Percentiles rank a stretch among this genome's conserved stretches.
These are phyloP conservation scores for Drosophila birchii DNA, from an alignment of 2,888 invertebrate genomes.

Conservation along the genomic window DNA sequence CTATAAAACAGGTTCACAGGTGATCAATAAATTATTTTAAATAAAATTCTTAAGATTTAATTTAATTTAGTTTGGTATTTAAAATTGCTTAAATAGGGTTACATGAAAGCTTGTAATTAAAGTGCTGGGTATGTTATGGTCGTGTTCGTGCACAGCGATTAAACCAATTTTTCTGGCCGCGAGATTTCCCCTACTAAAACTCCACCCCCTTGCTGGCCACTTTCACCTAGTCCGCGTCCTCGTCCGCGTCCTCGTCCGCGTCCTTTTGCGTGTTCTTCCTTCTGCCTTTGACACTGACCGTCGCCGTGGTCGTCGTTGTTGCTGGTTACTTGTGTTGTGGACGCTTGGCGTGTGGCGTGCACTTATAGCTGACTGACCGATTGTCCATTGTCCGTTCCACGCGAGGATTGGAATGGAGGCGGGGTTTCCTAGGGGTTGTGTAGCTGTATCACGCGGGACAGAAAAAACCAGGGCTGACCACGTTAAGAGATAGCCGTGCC, in stretches of 20 bases:
- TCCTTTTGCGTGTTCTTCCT: slow-evolving; percentile 39
- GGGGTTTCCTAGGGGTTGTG: slow-evolving; percentile 6
- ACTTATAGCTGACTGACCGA: slow-evolving; percentile 38
- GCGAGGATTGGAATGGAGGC: background rate
- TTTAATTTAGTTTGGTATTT: too few species aligned
- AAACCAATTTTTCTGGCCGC: slow-evolving; percentile 32
- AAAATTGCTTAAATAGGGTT: background rate
- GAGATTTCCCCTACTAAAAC: slow-evolving; percentile 16
- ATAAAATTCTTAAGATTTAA: background rate
- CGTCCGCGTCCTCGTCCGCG: slow-evolving; percentile 38
- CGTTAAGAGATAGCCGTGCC: slow-evolving; percentile 22
- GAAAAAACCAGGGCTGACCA: slow-evolving; percentile 34
- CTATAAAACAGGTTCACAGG: too few species aligned
- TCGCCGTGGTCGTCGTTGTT: slow-evolving; percentile 26
- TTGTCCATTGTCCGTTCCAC: slow-evolving; percentile 37
- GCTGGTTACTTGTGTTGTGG: slow-evolving; percentile 23
- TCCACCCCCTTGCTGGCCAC: slow-evolving; percentile 3
- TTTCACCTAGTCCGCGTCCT: slow-evolving; percentile 24
- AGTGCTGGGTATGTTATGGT: slow-evolving; percentile 3
- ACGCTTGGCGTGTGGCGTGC: slow-evolving; percentile 36
- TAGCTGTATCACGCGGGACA: slow-evolving; percentile 3
- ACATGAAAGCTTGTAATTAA: background rate
- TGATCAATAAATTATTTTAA: background rate
- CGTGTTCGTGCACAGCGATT: slow-evolving; percentile 1
- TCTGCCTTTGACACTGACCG: slow-evolving; percentile 70